phyloP scores from a whole-genome alignment of 2,888 invertebrate species.

The Xestia c-nigrum region DNA sequence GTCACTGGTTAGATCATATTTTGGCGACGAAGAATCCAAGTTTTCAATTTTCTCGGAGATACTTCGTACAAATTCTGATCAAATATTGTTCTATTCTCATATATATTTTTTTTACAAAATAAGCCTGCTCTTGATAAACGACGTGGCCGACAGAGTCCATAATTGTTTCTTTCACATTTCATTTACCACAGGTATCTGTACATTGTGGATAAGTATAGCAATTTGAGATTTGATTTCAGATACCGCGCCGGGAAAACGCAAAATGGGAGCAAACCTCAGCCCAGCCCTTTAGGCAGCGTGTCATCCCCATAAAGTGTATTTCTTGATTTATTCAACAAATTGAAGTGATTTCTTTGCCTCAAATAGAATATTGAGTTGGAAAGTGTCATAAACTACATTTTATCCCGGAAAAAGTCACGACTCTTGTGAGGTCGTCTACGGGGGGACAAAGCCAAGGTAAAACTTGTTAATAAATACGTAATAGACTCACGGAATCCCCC shows the following conservation, averaged over 20 bases:
- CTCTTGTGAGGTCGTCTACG: neutral
- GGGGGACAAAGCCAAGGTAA: neutral
- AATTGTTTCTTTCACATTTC: no score
- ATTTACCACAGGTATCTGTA: no score
- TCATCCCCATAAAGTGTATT: neutral
- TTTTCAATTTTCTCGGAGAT: neutral
- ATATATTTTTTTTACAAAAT: no score
- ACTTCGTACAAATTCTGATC: neutral
- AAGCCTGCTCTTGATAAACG: no score
- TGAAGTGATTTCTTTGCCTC: neutral
- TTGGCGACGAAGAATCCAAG: neutral
- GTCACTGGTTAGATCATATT: neutral
- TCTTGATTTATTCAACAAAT: neutral
- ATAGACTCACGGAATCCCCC: conserved; percentile 77
- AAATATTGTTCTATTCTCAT: neutral
- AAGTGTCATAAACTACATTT: neutral
- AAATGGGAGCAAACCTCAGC: neutral
- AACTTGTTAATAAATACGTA: neutral
- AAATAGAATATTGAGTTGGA: neutral
- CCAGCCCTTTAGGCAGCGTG: neutral
- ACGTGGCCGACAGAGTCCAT: no score
- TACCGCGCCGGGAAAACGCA: neutral
- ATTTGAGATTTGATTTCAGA: no score
- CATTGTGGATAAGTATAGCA: no score
- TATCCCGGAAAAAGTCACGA: neutral